Evolutionary conservation across 2,113 vertebrate genomes (phyloP).

Genomic region (Lanius collurio): DNA sequence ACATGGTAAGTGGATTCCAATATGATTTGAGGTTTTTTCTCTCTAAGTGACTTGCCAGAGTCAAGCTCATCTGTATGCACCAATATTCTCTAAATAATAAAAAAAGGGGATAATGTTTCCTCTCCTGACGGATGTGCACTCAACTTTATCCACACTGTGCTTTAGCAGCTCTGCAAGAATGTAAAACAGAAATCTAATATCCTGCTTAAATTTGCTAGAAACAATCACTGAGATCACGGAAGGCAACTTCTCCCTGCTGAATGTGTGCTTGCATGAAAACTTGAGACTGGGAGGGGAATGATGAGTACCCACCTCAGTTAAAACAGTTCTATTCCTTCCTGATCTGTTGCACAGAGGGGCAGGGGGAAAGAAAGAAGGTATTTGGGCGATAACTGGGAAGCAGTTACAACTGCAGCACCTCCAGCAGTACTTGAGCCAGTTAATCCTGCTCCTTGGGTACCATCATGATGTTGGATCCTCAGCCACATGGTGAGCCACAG

Average conservation of each 20-base stretch:
- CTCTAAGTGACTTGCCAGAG: not conserved
- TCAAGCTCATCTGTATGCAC: not conserved
- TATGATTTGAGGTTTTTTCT: not conserved
- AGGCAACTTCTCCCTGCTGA: not conserved
- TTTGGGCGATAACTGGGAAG: not conserved
- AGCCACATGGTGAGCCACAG: not conserved
- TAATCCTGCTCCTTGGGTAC: not conserved
- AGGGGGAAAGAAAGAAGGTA: not conserved
- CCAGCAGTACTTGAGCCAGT: not conserved
- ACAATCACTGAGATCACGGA: not conserved
- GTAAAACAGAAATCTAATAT: not conserved
- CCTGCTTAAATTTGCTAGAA: slow-evolving; percentile 13
- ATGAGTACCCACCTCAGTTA: not conserved
- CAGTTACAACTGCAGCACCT: not conserved
- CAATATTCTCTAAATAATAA: slow-evolving; percentile 12
- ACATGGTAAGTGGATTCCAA: not conserved
- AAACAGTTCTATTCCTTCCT: not conserved
- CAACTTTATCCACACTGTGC: not conserved
- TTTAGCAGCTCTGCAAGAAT: slow-evolving; percentile 11
- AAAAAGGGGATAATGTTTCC: not conserved
- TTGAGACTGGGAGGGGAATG: not conserved
- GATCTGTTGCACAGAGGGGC: not conserved
- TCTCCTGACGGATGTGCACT: not conserved
- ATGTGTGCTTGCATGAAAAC: not conserved
- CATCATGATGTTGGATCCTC: not conserved